Percentiles rank a stretch among this genome's conserved stretches.
phyloP scores from a whole-genome alignment of 1,140 invertebrate genomes.

The Geopemphigus sp. region DNA sequence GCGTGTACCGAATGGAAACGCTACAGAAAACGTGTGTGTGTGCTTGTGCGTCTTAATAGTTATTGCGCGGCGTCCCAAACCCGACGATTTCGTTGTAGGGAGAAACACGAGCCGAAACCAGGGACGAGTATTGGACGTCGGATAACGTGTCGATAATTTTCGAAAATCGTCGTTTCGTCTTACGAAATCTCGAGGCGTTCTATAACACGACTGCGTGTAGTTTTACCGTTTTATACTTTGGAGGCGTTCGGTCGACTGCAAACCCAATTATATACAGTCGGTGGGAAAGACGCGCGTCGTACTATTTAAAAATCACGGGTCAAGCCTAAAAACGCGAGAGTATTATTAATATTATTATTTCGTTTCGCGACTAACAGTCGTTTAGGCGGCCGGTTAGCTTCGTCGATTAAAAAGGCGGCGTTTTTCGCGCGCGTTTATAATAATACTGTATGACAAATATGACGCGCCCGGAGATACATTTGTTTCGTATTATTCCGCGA shows the following conservation, averaged over 20 bases:
- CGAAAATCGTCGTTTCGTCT: neutral
- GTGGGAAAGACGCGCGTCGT: too few relatives aligned
- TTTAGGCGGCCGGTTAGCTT: neutral
- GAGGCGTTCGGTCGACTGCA: too few relatives aligned
- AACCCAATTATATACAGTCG: too few relatives aligned
- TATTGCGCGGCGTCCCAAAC: neutral
- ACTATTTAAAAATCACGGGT: too few relatives aligned
- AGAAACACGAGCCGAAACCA: neutral
- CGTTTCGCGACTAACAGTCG: too few relatives aligned
- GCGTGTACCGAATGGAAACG: neutral
- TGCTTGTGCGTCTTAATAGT: neutral
- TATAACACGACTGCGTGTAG: neutral
- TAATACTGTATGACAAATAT: too few relatives aligned
- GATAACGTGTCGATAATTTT: constrained; percentile 11
- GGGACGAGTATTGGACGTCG: neutral
- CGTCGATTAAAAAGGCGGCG: neutral
- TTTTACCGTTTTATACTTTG: too few relatives aligned
- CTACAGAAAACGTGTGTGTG: neutral
- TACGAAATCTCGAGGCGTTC: neutral
- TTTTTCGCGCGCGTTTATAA: neutral
- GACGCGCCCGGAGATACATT: neutral
- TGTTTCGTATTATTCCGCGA: neutral
- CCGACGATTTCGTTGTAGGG: neutral
- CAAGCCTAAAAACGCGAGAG: too few relatives aligned
- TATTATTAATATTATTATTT: too few relatives aligned